phyloP scores from a whole-genome alignment of 2,888 invertebrate genomes.

The Camptogramma bilineatum region DNA sequence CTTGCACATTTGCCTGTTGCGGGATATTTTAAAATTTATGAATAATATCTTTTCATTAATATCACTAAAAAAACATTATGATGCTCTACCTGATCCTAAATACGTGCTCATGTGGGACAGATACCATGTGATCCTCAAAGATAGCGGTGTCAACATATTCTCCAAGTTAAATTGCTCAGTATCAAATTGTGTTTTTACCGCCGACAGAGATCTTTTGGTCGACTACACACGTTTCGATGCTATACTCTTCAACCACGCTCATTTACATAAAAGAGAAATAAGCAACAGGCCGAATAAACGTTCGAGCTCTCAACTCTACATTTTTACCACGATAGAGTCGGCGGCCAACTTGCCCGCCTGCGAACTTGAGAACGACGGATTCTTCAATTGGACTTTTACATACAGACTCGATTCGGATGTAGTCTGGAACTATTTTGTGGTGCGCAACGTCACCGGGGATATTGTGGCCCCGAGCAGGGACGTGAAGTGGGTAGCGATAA shows the following conservation, averaged over 20 bases:
- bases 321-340: conserved; percentile 60
- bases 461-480: conserved; percentile 57
- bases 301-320: conserved; percentile 53
- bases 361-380: conserved; percentile 58
- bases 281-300: conserved; percentile 47
- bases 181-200: conserved; percentile 55
- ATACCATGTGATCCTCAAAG: conserved; percentile 17
- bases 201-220: conserved; percentile 48
- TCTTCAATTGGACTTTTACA: conserved; percentile 70
- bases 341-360: conserved; percentile 56
- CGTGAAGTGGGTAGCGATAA: conserved; percentile 49
- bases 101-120: conserved; percentile 53
- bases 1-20: conserved; percentile 46
- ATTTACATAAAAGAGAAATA: conserved; percentile 35
- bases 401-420: conserved; percentile 66
- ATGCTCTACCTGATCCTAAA: conserved; percentile 37
- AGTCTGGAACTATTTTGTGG: conserved; percentile 60
- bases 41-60: conserved; percentile 31
- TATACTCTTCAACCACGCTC: conserved; percentile 53
- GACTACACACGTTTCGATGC: conserved; percentile 56
- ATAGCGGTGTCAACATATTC: conserved; percentile 32
- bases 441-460: conserved; percentile 51
- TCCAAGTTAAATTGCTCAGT: conserved; percentile 46
- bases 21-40: conserved; percentile 41
- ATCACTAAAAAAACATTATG: background rate